Conservation (phyloP, 53 echinoderm and acorn worm genomes). For the Arbacia lixula region DNA sequence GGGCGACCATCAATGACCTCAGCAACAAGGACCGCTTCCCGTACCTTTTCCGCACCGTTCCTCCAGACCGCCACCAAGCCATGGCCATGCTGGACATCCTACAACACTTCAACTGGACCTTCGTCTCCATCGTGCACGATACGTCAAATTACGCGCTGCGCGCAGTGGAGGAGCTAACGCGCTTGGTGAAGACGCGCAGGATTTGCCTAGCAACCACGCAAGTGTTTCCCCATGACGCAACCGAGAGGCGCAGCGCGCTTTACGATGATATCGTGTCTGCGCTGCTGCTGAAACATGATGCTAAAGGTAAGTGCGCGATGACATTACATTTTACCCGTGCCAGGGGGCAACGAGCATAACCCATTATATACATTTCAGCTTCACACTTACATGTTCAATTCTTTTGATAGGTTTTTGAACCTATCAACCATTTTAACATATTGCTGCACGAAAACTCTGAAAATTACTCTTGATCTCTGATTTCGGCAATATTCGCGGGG, state of each 20-base stretch:
- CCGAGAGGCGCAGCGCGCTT: conserved; percentile 47
- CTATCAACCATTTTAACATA: too few relatives aligned
- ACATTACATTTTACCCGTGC: background rate
- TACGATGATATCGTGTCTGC: conserved; percentile 77
- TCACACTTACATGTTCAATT: too few relatives aligned
- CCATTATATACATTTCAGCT: too few relatives aligned
- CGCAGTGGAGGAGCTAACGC: conserved; percentile 74
- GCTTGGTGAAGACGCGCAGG: conserved; percentile 60
- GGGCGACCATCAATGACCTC: conserved; percentile 92
- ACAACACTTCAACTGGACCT: conserved; percentile 89
- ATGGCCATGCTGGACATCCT: conserved; percentile 83
- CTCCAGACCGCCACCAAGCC: conserved; percentile 92
- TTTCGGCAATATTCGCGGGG: too few relatives aligned
- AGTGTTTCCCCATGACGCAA: conserved; percentile 77
- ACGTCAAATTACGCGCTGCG: conserved; percentile 89
- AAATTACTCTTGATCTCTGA: too few relatives aligned
- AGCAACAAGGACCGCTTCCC: conserved; percentile 89
- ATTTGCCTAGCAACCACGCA: conserved; percentile 87
- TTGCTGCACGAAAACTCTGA: too few relatives aligned
- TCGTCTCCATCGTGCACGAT: conserved; percentile 88
- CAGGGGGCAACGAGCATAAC: too few relatives aligned
- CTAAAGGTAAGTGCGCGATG: conserved; percentile 74
- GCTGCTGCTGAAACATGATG: conserved; percentile 63
- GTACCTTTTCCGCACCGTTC: conserved; percentile 94
- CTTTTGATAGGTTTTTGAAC: too few relatives aligned